phyloP scores from a whole-genome alignment of 2,888 invertebrate species.

The Ornithoptera alexandrae region DNA sequence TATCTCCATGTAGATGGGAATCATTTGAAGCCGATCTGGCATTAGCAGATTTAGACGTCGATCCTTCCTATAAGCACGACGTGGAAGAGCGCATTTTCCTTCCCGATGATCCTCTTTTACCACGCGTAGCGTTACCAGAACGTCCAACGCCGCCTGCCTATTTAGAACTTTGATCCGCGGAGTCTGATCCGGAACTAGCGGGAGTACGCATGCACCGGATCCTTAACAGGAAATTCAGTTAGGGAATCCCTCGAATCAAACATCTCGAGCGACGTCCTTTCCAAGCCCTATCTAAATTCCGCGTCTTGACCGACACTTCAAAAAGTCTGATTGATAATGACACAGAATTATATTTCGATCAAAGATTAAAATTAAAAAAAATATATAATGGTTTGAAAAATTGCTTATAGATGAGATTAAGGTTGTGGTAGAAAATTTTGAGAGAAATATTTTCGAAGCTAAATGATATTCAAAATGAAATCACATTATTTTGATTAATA shows the following conservation, averaged over 20 bases:
- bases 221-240: constrained; percentile 53
- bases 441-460: constrained; percentile 76
- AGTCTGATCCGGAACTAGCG: constrained; percentile 71
- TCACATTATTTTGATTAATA: constrained; percentile 69
- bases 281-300: constrained; percentile 37
- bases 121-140: constrained; percentile 74
- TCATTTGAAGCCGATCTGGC: constrained; percentile 82
- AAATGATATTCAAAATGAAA: constrained; percentile 66
- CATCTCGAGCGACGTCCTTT: constrained; percentile 8
- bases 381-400: constrained; percentile 70
- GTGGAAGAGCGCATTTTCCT: constrained; percentile 82
- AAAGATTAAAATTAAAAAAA: constrained; percentile 14
- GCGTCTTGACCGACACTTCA: constrained; percentile 19
- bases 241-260: constrained; percentile 35
- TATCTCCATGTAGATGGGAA: constrained; percentile 81
- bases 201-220: constrained; percentile 59
- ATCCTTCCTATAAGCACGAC: constrained; percentile 82
- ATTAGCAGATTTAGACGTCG: constrained; percentile 81
- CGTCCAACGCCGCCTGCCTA: constrained; percentile 80
- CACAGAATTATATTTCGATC: constrained; percentile 8
- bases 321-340: constrained; percentile 21
- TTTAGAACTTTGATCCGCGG: constrained; percentile 75
- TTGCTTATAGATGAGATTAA: constrained; percentile 71
- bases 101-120: constrained; percentile 80
- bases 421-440: constrained; percentile 76